These are phyloP conservation scores for Tribolium madens DNA, from an alignment of 1,140 invertebrate genomes.

Conservation along the genomic window DNA sequence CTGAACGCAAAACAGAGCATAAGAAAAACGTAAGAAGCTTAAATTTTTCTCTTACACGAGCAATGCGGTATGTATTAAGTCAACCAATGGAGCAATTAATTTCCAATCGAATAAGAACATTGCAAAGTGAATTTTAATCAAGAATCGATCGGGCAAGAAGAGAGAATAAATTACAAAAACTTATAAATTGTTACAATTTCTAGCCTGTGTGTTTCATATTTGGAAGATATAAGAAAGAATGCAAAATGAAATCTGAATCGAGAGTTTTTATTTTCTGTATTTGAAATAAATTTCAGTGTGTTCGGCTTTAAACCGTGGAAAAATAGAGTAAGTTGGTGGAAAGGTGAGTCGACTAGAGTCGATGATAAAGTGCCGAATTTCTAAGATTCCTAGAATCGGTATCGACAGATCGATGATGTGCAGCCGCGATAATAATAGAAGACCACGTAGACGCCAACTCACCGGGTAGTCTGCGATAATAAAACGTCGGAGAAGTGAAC, in stretches of 20 bases:
- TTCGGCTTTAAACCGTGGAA: not conserved
- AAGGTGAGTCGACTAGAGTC: not conserved
- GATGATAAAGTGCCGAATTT: constrained; percentile 38
- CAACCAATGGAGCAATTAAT: not conserved
- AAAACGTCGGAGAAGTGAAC: constrained; percentile 11
- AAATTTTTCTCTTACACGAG: not conserved
- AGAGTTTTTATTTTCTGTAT: not conserved
- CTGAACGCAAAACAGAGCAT: not conserved
- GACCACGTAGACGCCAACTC: constrained; percentile 21
- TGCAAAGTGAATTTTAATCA: not conserved
- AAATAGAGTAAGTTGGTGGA: not conserved
- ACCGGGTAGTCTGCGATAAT: constrained; percentile 33
- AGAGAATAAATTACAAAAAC: no score
- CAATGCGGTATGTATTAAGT: not conserved
- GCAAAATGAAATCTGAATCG: constrained; percentile 16
- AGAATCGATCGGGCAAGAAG: not conserved
- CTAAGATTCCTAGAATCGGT: constrained; percentile 19
- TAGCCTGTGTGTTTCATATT: not conserved
- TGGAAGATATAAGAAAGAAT: constrained; percentile 9
- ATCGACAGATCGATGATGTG: constrained; percentile 32
- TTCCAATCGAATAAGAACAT: not conserved
- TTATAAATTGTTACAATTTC: no score
- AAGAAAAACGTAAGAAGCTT: not conserved
- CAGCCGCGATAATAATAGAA: constrained; percentile 18
- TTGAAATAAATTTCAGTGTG: not conserved